A percentile compares a stretch with the other conserved stretches of the same genome.
Evolutionary conservation across 2,888 invertebrate species (phyloP).

Genomic region (Atrina japonica): DNA sequence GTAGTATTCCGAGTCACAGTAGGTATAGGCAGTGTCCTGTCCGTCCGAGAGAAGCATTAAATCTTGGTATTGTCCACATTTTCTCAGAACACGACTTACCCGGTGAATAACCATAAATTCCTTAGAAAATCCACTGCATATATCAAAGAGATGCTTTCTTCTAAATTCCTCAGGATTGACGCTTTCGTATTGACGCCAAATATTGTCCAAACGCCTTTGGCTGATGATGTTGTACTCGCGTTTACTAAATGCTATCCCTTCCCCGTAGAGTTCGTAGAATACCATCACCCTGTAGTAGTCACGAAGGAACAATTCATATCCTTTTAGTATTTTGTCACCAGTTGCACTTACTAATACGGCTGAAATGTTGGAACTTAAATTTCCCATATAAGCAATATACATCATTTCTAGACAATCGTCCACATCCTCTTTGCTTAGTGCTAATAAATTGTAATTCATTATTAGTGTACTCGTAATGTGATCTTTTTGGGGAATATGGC

Average conservation of each 20-base stretch:
- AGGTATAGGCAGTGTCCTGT: constrained; percentile 53
- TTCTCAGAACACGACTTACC: constrained; percentile 60
- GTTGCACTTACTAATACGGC: constrained; percentile 67
- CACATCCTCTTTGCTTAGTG: constrained; percentile 55
- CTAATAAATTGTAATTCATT: constrained; percentile 60
- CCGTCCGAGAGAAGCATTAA: constrained; percentile 67
- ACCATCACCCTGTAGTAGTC: constrained; percentile 59
- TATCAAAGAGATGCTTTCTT: constrained; percentile 50
- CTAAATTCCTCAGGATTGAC: constrained; percentile 48
- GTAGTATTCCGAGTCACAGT: constrained; percentile 58
- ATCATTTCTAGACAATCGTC: constrained; percentile 62
- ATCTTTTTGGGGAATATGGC: constrained; percentile 1
- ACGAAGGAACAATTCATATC: constrained; percentile 52
- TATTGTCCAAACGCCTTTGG: constrained; percentile 41
- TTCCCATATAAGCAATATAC: constrained; percentile 63
- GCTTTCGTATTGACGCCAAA: constrained; percentile 55
- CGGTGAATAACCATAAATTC: constrained; percentile 70
- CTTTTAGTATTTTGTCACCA: constrained; percentile 48
- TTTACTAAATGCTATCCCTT: constrained; percentile 54
- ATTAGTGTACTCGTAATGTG: constrained; percentile 41
- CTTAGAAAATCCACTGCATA: constrained; percentile 54
- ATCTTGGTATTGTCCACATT: constrained; percentile 72
- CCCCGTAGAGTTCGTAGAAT: constrained; percentile 57
- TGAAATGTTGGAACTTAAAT: constrained; percentile 52
- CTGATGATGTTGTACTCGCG: constrained; percentile 46